Evolutionary conservation across 2,113 vertebrate genomes (phyloP), one percentile per base, ranked within the genome.

Genomic region (Campylorhamphus procurvoides): DNA sequence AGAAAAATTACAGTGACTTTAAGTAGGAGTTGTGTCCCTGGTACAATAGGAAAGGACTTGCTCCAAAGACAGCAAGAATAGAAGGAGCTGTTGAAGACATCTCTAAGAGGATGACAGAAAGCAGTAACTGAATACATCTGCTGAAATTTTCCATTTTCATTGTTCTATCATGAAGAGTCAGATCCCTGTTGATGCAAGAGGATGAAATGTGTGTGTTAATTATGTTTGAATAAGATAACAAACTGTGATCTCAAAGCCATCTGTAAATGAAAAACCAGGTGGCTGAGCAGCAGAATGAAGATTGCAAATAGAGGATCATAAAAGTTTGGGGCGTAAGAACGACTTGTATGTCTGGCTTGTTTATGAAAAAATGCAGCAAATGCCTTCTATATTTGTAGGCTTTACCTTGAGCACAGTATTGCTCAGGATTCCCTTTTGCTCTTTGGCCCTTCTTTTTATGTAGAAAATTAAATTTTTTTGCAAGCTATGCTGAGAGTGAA

Each of bases 191-290:
- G 86, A 93, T 96, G 76, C 56, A 96, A 79, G 60, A 59, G 79
- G 59, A 84, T 93, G 64, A 90, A 89, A 94, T 72, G 62, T 95
- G 83, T 96, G 93, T 94, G 91, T 95, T 96, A 96, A 94, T 96
- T 97, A 94, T 60, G 46, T 95, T 89, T 84, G 49, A 97, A n/a
- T 94, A 89, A 90, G 89, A 92, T 92, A 97, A 90, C 88, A 95
- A 96, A 96, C 88, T 93, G 86, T 94, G 90, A 95, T 95, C 80
- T 87, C 83, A 90, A 87, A 96, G 79, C 93, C 92, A 94, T 96
- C 90, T 96, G 96, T 92, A 96, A 92, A 82, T 87, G 82, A 67
- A 94, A 94, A 93, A 68, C 73, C 92, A 95, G 92, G 92, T 96
- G 92, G 93, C 88, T 82, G 79, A 95, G 76, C 76, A 93, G 86